These are phyloP conservation scores for Apodemus agrarius DNA, from an alignment of 2,797 vertebrate genomes.

Conservation along the genomic window DNA sequence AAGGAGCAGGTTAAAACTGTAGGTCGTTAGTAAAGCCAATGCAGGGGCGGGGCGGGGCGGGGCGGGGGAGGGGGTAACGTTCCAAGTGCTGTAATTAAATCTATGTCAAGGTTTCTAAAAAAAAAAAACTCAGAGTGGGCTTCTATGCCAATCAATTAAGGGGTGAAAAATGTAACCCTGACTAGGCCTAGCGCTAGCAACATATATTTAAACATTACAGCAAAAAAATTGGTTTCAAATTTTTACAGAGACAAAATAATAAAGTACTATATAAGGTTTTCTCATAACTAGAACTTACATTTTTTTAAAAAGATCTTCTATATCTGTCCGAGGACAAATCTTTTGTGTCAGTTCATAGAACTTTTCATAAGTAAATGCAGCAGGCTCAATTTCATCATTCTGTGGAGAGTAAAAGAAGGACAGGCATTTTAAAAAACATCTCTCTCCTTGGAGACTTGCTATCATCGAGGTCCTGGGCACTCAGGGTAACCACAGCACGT, in stretches of 20 bases:
- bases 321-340: conserved; percentile 99
- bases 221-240: conserved; percentile 66
- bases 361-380: conserved; percentile 96
- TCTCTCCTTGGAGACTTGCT: background rate
- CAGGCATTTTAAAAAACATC: background rate
- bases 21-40: conserved; percentile 94
- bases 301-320: conserved; percentile 98
- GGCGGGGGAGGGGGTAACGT: background rate
- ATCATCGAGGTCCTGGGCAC: background rate
- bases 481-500: background rate
- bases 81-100: conserved; percentile 83
- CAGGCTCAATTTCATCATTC: conserved; percentile 98
- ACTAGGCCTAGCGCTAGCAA: conserved; percentile 60
- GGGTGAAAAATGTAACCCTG: conserved; percentile 70
- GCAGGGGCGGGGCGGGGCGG: conserved; percentile 76
- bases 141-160: conserved; percentile 79
- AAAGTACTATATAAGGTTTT: conserved; percentile 48
- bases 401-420: conserved; percentile 84
- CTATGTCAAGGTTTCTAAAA: conserved; percentile 82
- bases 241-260: conserved; percentile 72
- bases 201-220: conserved; percentile 59
- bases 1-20: conserved; percentile 93
- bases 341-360: conserved; percentile 99
- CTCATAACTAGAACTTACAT: conserved; percentile 91
- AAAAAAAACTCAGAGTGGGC: conserved; percentile 74